phyloP scores from a whole-genome alignment of 2,797 vertebrate species.

The Orestias chungarensis region DNA sequence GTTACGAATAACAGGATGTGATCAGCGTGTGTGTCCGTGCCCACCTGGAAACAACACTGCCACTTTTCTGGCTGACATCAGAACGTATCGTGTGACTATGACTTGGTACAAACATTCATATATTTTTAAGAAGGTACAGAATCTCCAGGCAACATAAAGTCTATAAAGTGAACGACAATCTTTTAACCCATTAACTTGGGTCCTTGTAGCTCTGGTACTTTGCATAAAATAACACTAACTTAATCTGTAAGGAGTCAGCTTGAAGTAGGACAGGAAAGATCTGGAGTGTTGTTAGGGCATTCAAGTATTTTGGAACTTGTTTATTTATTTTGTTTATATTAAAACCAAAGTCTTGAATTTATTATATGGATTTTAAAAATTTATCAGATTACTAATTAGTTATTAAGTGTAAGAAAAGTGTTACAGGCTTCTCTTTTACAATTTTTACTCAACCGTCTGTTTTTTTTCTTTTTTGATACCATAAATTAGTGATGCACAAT shows the following conservation, averaged over 20 bases:
- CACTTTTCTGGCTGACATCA: conserved; percentile 5
- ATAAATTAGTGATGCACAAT: no score
- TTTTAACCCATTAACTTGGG: background rate
- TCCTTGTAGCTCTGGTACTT: background rate
- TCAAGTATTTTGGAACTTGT: background rate
- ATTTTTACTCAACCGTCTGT: background rate
- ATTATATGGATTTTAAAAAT: background rate
- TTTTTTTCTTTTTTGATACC: no score
- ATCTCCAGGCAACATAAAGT: background rate
- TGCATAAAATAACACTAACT: conserved; percentile 19
- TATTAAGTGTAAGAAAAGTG: background rate
- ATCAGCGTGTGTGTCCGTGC: background rate
- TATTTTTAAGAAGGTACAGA: background rate
- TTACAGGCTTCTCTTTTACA: no score
- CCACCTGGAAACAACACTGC: no score
- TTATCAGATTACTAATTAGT: background rate
- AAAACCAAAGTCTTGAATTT: background rate
- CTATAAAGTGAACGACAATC: background rate
- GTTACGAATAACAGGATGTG: conserved; percentile 9
- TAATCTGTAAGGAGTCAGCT: conserved; percentile 40
- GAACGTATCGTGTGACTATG: background rate
- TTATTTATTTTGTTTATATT: background rate
- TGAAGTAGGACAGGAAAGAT: conserved; percentile 33
- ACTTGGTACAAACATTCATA: conserved; percentile 1
- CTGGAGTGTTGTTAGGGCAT: background rate